Conservation (phyloP, 2,797 vertebrate genomes). For the Typhlichthys subterraneus region DNA sequence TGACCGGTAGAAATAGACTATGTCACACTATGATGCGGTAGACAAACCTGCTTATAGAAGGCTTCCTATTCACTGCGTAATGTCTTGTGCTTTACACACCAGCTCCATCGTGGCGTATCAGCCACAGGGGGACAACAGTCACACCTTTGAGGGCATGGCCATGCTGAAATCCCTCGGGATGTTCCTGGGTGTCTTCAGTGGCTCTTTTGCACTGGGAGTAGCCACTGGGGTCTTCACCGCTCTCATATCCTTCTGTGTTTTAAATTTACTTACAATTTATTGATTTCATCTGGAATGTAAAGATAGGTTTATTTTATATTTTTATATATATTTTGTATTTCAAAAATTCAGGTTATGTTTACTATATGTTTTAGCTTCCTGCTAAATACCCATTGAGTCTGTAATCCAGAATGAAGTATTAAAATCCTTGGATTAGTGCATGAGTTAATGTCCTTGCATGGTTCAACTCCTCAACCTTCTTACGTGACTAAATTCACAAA, state of each 20-base stretch:
- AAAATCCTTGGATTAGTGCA: too few relatives aligned
- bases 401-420: neutral
- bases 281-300: neutral
- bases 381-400: too few relatives aligned
- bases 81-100: conserved; percentile 21
- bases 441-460: neutral
- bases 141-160: conserved; percentile 92
- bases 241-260: conserved; percentile 87
- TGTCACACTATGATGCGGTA: neutral
- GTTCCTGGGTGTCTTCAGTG: conserved; percentile 96
- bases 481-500: conserved; percentile 99
- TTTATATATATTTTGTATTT: neutral
- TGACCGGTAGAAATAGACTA: neutral
- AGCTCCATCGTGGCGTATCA: conserved; percentile 96
- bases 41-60: neutral
- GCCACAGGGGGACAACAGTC: conserved; percentile 91
- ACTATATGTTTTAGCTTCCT: neutral
- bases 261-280: neutral
- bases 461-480: conserved; percentile 60
- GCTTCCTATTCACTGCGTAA: neutral
- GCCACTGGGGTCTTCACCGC: conserved; percentile 93
- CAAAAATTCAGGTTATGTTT: neutral
- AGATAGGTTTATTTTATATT: neutral
- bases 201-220: conserved; percentile 93
- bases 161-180: conserved; percentile 94